Base-by-base conservation (phyloP, 1,140 invertebrate species). In the Halictus rubicundus region DNA sequence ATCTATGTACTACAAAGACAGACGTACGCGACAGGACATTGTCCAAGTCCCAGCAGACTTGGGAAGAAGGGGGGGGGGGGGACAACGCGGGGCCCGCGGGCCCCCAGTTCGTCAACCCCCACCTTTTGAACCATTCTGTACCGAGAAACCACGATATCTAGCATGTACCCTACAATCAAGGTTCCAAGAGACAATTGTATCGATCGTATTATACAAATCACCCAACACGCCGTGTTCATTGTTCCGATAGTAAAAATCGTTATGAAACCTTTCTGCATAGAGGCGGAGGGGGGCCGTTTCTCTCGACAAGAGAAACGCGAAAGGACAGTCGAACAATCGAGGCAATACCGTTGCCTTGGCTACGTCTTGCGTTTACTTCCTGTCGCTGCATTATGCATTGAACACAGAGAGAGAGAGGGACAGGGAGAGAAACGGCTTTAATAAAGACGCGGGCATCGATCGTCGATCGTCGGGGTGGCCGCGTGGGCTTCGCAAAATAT, bases 281-380 rank as follows among this genome's bases (percentile, higher is more conserved):
- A 57, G 8, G 8, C 54, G 19, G 54, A n/a, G 54, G n/a, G 21
- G 9, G 8, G 54, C 19, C 54, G n/a, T n/a, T n/a, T 64, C 61
- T 49, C 23, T 8, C 12, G 23, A 25, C 7, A 46, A 64, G 27
- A 37, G 52, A 23, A 66, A 39, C 49, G 19, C 52, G 65, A 60
- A 46, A 42, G 39, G 64, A 66, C 39, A 57, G 54, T n/a, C 25
- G 74, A 76, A 76, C 74, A 60, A 76, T 77, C 66, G 74, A 49
- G 25, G 25, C 66, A 77, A 77, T 70, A 70, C 65, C 61, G 70
- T 74, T 60, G 46, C 64, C 52, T 52, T 60, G 76, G 10, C 60
- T 70, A 39, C 49, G 54, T 27, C 39, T 68, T 54, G 52, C 52
- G 2, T 61, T 75, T 37, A 68, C 71, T 80, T 80, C 63, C 72